Evolutionary conservation across 1,140 invertebrate species (phyloP).

Genomic region (Dendrolimus kikuchii): DNA sequence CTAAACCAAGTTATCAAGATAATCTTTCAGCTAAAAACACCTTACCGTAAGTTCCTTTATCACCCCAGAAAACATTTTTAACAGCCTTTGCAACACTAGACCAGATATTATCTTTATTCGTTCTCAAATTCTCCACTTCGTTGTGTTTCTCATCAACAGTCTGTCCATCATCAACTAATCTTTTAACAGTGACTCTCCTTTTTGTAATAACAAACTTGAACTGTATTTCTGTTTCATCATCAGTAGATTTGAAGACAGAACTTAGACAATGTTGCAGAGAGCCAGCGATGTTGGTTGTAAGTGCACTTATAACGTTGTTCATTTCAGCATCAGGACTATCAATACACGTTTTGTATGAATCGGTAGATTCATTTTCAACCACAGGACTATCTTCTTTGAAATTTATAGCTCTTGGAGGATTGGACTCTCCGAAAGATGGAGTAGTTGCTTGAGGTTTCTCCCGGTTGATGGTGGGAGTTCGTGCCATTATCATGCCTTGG

Average conservation of each 20-base stretch:
- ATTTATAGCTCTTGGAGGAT: slow-evolving; percentile 58
- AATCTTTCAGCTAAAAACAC: too few species aligned
- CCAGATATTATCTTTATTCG: slow-evolving; percentile 59
- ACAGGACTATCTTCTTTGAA: slow-evolving; percentile 63
- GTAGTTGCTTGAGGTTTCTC: slow-evolving; percentile 42
- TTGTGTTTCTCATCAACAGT: slow-evolving; percentile 21
- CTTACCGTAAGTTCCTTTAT: slow-evolving; percentile 30
- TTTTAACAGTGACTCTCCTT: slow-evolving; percentile 54
- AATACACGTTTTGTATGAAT: slow-evolving; percentile 50
- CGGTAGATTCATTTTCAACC: slow-evolving; percentile 41
- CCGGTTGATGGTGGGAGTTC: slow-evolving; percentile 36
- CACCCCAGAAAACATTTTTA: slow-evolving; percentile 60
- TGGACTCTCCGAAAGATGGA: slow-evolving; percentile 45
- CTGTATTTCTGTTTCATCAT: slow-evolving; percentile 67
- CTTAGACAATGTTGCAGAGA: slow-evolving; percentile 57
- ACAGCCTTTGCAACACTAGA: slow-evolving; percentile 52
- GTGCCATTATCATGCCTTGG: slow-evolving; percentile 30
- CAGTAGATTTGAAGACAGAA: slow-evolving; percentile 40
- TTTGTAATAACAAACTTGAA: slow-evolving; percentile 68
- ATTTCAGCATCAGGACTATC: slow-evolving; percentile 31
- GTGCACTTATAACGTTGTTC: slow-evolving; percentile 42
- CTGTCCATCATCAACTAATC: slow-evolving; percentile 31
- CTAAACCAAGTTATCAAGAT: too few species aligned
- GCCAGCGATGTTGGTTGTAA: slow-evolving; percentile 56
- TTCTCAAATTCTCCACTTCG: slow-evolving; percentile 26